A percentile compares a stretch with the other conserved stretches of the same genome.
Evolutionary conservation across 2,113 vertebrate genomes (phyloP).

Genomic region (Hiodon tergisus): DNA sequence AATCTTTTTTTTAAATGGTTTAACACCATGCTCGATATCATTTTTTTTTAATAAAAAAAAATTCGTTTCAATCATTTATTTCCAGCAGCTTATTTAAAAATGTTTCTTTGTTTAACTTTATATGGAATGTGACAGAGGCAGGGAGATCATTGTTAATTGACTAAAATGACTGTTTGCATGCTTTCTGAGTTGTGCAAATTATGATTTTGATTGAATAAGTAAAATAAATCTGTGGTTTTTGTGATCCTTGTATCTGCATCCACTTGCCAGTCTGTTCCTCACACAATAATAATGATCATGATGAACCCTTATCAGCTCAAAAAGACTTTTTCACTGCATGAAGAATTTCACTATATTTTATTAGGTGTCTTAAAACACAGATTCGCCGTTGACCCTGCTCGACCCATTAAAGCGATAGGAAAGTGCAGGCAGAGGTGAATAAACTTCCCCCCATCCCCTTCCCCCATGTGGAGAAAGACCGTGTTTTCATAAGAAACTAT

Average conservation of each 20-base stretch:
- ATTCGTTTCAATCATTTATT: background rate
- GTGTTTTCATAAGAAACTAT: background rate
- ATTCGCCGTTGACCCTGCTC: background rate
- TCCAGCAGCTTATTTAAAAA: slow-evolving; percentile 4
- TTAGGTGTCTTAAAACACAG: background rate
- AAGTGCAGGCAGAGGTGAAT: slow-evolving; percentile 11
- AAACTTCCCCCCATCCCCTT: slow-evolving; percentile 18
- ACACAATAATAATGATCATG: no score
- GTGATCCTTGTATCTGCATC: no score
- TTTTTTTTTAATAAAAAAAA: background rate
- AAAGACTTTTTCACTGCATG: no score
- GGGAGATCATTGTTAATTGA: no score
- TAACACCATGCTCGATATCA: background rate
- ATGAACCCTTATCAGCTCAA: no score
- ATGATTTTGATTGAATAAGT: no score
- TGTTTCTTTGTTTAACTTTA: background rate
- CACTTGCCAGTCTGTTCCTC: no score
- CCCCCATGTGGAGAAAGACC: slow-evolving; percentile 1
- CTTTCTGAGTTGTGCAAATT: no score
- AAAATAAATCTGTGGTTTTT: no score
- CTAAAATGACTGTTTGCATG: no score
- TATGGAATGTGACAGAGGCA: slow-evolving; percentile 1
- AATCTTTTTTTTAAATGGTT: background rate
- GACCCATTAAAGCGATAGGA: background rate
- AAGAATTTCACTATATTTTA: background rate